phyloP scores from a whole-genome alignment of 2,888 invertebrate species.

The Seira musarum region DNA sequence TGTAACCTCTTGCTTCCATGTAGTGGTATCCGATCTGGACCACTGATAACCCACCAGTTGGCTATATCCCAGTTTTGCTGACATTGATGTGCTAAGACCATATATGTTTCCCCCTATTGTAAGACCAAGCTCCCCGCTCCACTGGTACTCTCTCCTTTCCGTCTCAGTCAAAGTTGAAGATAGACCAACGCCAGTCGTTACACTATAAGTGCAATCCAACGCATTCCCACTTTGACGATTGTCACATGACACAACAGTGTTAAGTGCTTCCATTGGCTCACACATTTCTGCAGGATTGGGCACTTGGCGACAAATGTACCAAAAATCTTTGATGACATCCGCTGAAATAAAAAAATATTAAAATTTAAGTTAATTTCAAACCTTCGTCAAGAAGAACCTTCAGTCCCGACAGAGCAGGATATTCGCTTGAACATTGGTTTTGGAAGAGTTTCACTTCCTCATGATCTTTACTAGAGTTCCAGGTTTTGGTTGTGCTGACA shows the following conservation, averaged over 20 bases:
- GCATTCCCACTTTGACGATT: neutral
- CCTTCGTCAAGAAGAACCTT: neutral
- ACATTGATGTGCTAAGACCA: neutral
- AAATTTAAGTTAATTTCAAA: neutral
- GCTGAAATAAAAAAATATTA: conserved; percentile 4
- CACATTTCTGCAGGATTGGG: neutral
- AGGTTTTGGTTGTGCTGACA: too few relatives aligned
- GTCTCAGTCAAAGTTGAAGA: neutral
- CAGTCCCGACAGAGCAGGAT: neutral
- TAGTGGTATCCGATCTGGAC: neutral
- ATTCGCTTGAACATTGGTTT: neutral
- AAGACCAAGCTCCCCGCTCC: neutral
- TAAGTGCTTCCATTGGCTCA: neutral
- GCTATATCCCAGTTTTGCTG: neutral
- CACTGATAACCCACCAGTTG: conserved; percentile 14
- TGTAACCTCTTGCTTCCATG: neutral
- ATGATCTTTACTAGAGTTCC: neutral
- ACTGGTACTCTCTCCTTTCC: neutral
- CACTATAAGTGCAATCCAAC: neutral
- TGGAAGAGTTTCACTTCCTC: neutral
- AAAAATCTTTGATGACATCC: neutral
- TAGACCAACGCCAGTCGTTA: neutral
- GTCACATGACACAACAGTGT: neutral
- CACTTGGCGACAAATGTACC: neutral
- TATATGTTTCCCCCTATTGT: neutral